phyloP scores from a whole-genome alignment of 2,888 invertebrate species.

The Amblyteles armatorius region DNA sequence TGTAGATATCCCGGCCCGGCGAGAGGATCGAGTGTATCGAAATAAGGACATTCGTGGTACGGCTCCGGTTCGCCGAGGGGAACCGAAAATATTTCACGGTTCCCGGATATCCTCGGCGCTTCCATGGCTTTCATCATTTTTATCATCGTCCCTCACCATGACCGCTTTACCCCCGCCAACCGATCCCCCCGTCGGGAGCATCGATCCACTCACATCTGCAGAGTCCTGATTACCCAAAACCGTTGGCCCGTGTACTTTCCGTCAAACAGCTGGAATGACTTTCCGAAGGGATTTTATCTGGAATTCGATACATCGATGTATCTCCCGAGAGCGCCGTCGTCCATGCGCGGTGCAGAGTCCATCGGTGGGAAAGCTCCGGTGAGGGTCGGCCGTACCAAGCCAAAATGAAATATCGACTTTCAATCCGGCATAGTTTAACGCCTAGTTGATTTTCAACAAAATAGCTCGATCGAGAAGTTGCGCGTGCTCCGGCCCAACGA shows the following conservation, averaged over 20 bases:
- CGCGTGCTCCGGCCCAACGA: conserved; percentile 52
- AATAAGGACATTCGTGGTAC: conserved; percentile 28
- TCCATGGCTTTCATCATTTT: conserved; percentile 1
- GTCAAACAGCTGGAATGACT: neutral
- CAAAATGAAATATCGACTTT: conserved; percentile 79
- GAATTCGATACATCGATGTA: conserved; percentile 14
- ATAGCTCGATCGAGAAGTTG: conserved; percentile 71
- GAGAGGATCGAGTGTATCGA: conserved; percentile 31
- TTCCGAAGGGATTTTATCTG: neutral
- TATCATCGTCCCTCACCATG: neutral
- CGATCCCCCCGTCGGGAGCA: neutral
- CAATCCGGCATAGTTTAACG: conserved; percentile 80
- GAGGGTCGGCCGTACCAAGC: conserved; percentile 63
- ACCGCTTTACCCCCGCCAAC: neutral
- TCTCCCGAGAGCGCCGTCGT: conserved; percentile 2
- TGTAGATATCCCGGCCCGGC: conserved; percentile 19
- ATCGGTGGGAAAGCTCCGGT: conserved; percentile 1
- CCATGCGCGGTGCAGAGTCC: neutral
- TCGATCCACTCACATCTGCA: neutral
- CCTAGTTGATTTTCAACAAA: conserved; percentile 79
- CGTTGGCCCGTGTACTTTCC: neutral
- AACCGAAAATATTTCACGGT: conserved; percentile 12
- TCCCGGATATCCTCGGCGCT: neutral
- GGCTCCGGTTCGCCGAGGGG: neutral
- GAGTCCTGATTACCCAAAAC: neutral